Evolutionary conservation across 2,888 invertebrate species (phyloP), one percentile per base, ranked within the genome.

Genomic region (Dioctria rufipes): DNA sequence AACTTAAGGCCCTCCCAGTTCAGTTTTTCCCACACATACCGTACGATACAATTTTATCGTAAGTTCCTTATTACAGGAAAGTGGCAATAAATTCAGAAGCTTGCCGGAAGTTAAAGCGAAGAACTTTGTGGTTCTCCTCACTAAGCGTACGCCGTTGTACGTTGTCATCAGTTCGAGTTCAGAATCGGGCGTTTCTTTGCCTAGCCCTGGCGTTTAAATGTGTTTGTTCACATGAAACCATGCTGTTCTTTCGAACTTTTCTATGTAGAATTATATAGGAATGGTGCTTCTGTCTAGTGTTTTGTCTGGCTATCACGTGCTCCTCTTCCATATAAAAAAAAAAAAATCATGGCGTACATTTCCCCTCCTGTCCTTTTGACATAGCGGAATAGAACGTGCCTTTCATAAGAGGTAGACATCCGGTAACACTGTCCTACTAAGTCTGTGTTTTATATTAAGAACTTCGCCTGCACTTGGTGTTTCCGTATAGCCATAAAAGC

Each of bases 251-350:
- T 69, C 65, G 61, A 25, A 37, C 69, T 69, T 37, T n/a, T 37
- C 37, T 69, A 9, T 40, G 13, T 61, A 51, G 11, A 69, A 69
- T 25, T 69, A 9, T 3, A 25, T 11, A 51, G 11, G 37, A 69
- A 25, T 25, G 69, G 40, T 65, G 6, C 42, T 11, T 65, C n/a
- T 11, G 49, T 51, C 51, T 39, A 6, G 13, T 78, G 78, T 78
- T 78, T 78, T 78, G 78, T 66, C 78, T 78, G 54, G 66, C 40
- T n/a, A n/a, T 66, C 78, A 78, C 66, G 78, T 78, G 78, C 42
- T 66, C 63, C 37, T 65, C 61, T 49, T 49, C 43, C 40, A 39
- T 43, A 9, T 13, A 54, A 39, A 54, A 73, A 54, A 46, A 75
- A 39, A 75, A 75, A 75, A 40, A 37, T 54, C 42, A 37, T 39